Evolutionary conservation across 2,797 vertebrate species (phyloP), one percentile per base, ranked within the genome.

Genomic region (Argya squamiceps): DNA sequence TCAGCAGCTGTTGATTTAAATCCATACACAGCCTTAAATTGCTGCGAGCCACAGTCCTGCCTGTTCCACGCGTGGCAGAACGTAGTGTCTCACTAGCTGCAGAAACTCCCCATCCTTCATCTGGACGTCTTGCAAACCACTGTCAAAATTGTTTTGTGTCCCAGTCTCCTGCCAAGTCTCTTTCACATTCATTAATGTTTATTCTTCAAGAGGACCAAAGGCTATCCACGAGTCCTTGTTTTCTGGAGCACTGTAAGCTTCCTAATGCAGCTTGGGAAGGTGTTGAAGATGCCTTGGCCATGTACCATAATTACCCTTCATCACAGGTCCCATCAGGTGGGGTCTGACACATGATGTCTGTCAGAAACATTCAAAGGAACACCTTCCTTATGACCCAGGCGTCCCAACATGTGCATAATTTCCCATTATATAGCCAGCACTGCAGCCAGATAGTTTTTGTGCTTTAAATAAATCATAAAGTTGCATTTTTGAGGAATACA

Each of bases 101-200:
- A 91, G 71, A 91, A 96, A 71, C 32, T 87, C 30, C 12, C 47
- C 52, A 34, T 94, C 52, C 74, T 92, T 95, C 78, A 87, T 89
- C 60, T 60, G 59, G 93, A 91, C 84, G 70, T 74, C 81, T 93
- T 77, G 77, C 81, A 89, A 91, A 82, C 37, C 32, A 43, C 44
- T 74, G 65, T 75, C 76, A 92, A 52, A 94, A 85, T 8, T 84
- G 73, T 30, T 96, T 88, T 82, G 88, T 64, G 46, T 12, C 47
- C 39, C 12, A 32, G 17, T 50, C 29, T 93, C 44, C 67, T 92
- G 86, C 67, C 79, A 95, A 71, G 58, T 62, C 65, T 77, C 39
- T 88, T 65, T 84, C 67, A 13, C 56, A 10, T 81, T 78, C 69
- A 70, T 86, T 90, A 49, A 37, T 2, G 3, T 71, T 92, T 82